Evolutionary conservation across 2,797 vertebrate genomes (phyloP).

Genomic region (Anguilla megastoma): DNA sequence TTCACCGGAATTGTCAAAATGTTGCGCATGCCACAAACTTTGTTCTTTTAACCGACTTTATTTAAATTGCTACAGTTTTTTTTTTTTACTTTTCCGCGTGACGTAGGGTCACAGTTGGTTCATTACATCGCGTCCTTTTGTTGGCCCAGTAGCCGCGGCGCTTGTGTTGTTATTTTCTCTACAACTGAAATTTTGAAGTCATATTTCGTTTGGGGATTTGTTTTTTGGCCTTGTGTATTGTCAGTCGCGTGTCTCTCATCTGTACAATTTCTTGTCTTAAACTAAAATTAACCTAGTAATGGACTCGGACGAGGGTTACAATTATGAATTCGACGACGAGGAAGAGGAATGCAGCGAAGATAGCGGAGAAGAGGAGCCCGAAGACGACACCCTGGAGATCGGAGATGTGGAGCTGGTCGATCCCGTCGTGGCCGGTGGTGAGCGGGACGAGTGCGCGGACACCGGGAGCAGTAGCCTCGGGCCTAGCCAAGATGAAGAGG

Average conservation of each 20-base stretch:
- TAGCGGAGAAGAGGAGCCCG: slow-evolving; percentile 91
- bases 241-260: neutral
- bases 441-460: slow-evolving; percentile 85
- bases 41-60: slow-evolving; percentile 27
- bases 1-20: neutral
- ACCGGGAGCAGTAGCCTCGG: slow-evolving; percentile 84
- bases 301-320: slow-evolving; percentile 99
- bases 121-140: slow-evolving; percentile 76
- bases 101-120: slow-evolving; percentile 62
- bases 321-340: slow-evolving; percentile 98
- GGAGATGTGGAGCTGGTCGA: slow-evolving; percentile 96
- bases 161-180: slow-evolving; percentile 58
- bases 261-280: neutral
- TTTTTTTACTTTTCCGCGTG: slow-evolving; percentile 41
- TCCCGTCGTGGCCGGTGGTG: slow-evolving; percentile 90
- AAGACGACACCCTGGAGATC: slow-evolving; percentile 95
- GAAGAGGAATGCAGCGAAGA: slow-evolving; percentile 98
- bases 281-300: slow-evolving; percentile 52
- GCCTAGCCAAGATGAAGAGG: slow-evolving; percentile 91
- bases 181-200: slow-evolving; percentile 55
- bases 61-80: slow-evolving; percentile 32
- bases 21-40: slow-evolving; percentile 9
- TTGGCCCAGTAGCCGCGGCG: slow-evolving; percentile 73
- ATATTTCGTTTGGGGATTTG: slow-evolving; percentile 14
- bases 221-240: slow-evolving; percentile 4